Base-by-base conservation (phyloP, 2,797 vertebrate genomes). In the Ara ararauna region DNA sequence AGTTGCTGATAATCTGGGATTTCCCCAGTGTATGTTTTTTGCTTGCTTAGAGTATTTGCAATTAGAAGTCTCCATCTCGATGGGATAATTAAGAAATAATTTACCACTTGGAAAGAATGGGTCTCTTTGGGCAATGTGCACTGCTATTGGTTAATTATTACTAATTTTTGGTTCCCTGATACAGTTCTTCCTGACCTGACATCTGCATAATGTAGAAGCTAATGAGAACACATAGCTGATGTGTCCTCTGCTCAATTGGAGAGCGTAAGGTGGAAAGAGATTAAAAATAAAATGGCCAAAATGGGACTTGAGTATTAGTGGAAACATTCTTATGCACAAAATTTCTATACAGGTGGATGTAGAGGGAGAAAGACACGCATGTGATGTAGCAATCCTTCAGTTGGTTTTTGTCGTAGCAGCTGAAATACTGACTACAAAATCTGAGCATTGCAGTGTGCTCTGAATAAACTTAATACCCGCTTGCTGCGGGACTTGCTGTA, bases 41-140 rank as follows among this genome's bases (percentile, higher is more conserved):
- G 75, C 86, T 95, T 95, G 86, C 84, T 92, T 90, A 76, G 76
- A 90, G 81, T 90, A 88, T 92, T 93, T 95, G 89, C 94, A 92
- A 93, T 96, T 96, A 95, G 84, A 87, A 95, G 60, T 87, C 88
- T 94, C 44, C 24, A 81, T 96, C 96, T 96, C 91, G 11, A 71
- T 80, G 86, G 94, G 50, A 80, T 93, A 94, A 90, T 97, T 96
- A 93, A 90, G 81, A 90, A 95, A 96, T 96, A 95, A 96, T 96
- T 97, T 95, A 94, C 90, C 87, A 89, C 92, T 93, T 95, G 88
- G 92, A 96, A 95, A 71, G 88, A 82, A 75, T 76, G 65, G 87
- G 88, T 92, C 88, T 96, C 93, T 94, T 76, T 50, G 76, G 95
- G 93, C 87, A 95, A 92, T 94, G 76, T 88, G 77, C 29, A 51